phyloP scores from a whole-genome alignment of 2,113 vertebrate genomes.

The Vicugna pacos region DNA sequence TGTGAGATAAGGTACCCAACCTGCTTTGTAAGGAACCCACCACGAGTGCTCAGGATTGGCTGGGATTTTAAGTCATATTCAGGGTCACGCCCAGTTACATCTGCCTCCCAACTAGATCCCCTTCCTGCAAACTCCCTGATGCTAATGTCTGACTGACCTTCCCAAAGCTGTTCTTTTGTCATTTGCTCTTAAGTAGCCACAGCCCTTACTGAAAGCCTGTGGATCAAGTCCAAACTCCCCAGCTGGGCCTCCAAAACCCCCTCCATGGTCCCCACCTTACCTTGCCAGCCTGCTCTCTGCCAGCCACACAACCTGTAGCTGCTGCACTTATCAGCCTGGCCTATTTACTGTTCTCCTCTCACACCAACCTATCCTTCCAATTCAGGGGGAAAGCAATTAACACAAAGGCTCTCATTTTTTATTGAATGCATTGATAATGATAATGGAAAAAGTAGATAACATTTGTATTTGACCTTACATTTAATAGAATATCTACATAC shows the following conservation, averaged over 20 bases:
- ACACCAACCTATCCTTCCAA: neutral
- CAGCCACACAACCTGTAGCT: neutral
- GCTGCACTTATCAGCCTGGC: neutral
- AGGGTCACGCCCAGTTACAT: fast-evolving
- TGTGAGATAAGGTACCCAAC: neutral
- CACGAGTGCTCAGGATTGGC: fast-evolving
- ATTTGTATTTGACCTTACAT: neutral
- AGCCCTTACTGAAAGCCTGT: neutral
- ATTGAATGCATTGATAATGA: neutral
- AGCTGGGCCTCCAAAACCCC: neutral
- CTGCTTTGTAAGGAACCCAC: neutral
- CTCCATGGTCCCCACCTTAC: neutral
- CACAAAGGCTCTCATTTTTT: neutral
- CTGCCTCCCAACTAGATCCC: neutral
- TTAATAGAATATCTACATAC: neutral
- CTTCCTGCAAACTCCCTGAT: neutral
- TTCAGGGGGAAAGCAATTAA: constrained; percentile 2
- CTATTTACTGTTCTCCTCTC: neutral
- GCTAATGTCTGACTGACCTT: neutral
- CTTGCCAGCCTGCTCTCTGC: neutral
- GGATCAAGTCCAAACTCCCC: neutral
- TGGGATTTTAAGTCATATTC: neutral
- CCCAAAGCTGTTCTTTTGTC: neutral
- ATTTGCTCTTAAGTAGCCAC: neutral
- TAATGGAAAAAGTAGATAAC: neutral